Percentiles rank a stretch among this genome's conserved stretches.
These are phyloP conservation scores for Eurytoma adleriae DNA, from an alignment of 2,888 invertebrate species.

Conservation along the genomic window DNA sequence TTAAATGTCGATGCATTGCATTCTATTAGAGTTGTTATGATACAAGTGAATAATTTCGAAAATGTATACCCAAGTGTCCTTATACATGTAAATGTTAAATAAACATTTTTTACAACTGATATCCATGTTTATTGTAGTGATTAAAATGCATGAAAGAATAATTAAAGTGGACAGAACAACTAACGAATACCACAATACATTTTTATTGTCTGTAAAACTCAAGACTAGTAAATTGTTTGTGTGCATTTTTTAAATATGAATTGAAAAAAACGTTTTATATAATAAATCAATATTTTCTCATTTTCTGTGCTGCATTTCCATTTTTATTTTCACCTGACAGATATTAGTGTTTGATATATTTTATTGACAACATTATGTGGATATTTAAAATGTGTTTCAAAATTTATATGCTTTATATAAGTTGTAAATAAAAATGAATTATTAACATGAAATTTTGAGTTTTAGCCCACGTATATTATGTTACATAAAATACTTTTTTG, in stretches of 20 bases:
- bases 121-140: slow-evolving; percentile 9
- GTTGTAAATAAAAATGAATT: slow-evolving; percentile 13
- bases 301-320: slow-evolving; percentile 10
- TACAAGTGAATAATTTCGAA: slow-evolving; percentile 1
- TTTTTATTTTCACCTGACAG: slow-evolving; percentile 13
- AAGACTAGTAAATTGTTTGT: slow-evolving; percentile 47
- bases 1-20: slow-evolving; percentile 12
- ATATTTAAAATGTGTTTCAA: slow-evolving; percentile 4
- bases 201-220: slow-evolving; percentile 24
- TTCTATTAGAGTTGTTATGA: slow-evolving; percentile 14
- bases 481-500: no score
- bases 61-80: slow-evolving; percentile 29
- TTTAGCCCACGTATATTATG: background rate
- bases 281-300: slow-evolving; percentile 44
- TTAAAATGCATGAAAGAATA: slow-evolving; percentile 19
- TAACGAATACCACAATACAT: background rate
- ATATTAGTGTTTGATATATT: background rate
- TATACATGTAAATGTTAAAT: slow-evolving; percentile 28
- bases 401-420: slow-evolving; percentile 6
- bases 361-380: background rate
- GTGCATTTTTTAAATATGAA: slow-evolving; percentile 33
- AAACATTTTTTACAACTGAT: slow-evolving; percentile 22
- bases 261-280: slow-evolving; percentile 24
- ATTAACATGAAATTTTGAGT: background rate
- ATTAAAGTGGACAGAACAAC: slow-evolving; percentile 1